Percentiles rank a stretch among this genome's conserved stretches.
phyloP scores from a whole-genome alignment of 1,140 invertebrate species.

The Cyclina sinensis region DNA sequence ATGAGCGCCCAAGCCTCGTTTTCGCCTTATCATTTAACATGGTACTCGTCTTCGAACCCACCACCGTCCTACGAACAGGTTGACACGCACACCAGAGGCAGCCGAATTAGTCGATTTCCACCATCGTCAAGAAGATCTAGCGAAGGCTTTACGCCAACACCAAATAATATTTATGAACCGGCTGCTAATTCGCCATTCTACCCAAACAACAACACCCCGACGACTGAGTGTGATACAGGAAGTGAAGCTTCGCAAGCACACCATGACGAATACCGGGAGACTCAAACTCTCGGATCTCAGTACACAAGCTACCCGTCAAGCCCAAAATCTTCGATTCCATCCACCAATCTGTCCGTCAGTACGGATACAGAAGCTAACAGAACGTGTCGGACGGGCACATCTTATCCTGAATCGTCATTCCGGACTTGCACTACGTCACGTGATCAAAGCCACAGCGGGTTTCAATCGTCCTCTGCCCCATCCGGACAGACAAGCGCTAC shows the following conservation, averaged over 20 bases:
- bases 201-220: slow-evolving; percentile 67
- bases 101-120: not conserved
- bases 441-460: slow-evolving; percentile 23
- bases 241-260: slow-evolving; percentile 38
- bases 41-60: slow-evolving; percentile 13
- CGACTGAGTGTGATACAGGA: slow-evolving; percentile 53
- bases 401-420: slow-evolving; percentile 50
- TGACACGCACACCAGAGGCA: not conserved
- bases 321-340: slow-evolving; percentile 17
- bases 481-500: slow-evolving; percentile 21
- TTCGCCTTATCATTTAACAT: slow-evolving; percentile 56
- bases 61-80: not conserved
- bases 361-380: slow-evolving; percentile 28
- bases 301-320: slow-evolving; percentile 44
- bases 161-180: slow-evolving; percentile 24
- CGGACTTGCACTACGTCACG: slow-evolving; percentile 17
- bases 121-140: not conserved
- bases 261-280: not conserved
- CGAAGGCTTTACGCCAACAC: not conserved
- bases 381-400: slow-evolving; percentile 1
- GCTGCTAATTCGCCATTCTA: slow-evolving; percentile 47
- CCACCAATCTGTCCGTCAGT: not conserved
- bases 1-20: slow-evolving; percentile 34
- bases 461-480: slow-evolving; percentile 20
- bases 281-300: not conserved